Percentiles rank a stretch among this genome's conserved stretches.
Evolutionary conservation across 2,797 vertebrate genomes (phyloP).

Genomic region (Falco rusticolus): DNA sequence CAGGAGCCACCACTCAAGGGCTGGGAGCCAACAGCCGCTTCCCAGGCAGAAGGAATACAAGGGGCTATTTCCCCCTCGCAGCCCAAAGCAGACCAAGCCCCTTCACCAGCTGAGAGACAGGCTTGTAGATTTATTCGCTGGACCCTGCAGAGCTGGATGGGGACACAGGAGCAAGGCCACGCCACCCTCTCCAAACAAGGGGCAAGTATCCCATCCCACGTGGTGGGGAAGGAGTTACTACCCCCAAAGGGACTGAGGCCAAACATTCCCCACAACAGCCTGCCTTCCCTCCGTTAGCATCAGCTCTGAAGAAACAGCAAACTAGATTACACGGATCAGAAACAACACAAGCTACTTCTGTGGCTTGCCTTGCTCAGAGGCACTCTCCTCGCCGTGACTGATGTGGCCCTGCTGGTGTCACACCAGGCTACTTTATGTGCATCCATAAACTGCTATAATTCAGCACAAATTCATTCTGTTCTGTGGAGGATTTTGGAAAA

Average conservation of each 20-base stretch:
- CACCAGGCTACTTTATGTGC: background rate
- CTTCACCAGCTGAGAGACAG: background rate
- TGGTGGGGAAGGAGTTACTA: background rate
- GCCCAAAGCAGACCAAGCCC: background rate
- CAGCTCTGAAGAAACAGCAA: background rate
- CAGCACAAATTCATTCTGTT: background rate
- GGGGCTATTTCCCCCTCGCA: rapidly evolving
- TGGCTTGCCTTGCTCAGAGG: background rate
- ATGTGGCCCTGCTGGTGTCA: rapidly evolving
- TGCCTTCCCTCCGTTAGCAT: background rate
- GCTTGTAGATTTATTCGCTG: background rate
- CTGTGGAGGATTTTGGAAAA: background rate
- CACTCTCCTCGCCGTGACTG: background rate
- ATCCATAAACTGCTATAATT: background rate
- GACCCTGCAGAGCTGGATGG: background rate
- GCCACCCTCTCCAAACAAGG: rapidly evolving
- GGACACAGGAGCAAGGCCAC: background rate
- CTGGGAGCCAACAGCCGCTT: background rate
- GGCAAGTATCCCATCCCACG: rapidly evolving
- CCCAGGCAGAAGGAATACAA: too few relatives aligned
- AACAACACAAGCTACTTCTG: background rate
- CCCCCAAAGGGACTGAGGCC: too few relatives aligned
- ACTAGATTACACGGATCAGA: background rate
- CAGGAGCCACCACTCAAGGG: background rate
- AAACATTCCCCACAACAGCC: background rate